Base-by-base conservation (phyloP, 2,888 invertebrate genomes). In the Liodrosophila aerea region DNA sequence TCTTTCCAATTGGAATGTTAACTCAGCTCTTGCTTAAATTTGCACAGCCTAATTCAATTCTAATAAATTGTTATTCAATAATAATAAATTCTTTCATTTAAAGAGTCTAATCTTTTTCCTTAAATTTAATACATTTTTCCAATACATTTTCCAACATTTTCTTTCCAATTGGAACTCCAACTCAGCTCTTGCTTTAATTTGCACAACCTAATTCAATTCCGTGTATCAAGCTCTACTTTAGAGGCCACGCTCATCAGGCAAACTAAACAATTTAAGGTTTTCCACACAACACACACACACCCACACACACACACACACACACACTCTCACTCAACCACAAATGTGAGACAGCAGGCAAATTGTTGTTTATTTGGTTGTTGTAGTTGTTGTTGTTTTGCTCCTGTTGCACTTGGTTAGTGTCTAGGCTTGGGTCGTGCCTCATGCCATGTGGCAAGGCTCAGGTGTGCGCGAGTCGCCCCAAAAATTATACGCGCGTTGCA, bases 401-500 rank as follows among this genome's bases (percentile, higher is more conserved):
- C 64, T 47, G 45, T 34, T 33, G 49, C 34, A 64, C 54, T 39
- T 50, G 59, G 40, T 37, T 47, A 9, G n/a, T 34, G 52, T 30
- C 64, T 63, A 64, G 56, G 33, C 49, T 41, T 47, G 45, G 13
- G 22, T 16, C 41, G 41, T 43, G 60, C 22, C 36, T 45, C 37
- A 37, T 45, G 22, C 22, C 16, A 15, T 9, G n/a, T n/a, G 18
- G 18, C 37, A 7, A 2, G 61, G 66, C 50, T 33, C 64, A 66
- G 69, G 69, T 69, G 69, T 56, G 43, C 59, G 52, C 27, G 33
- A 12, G 22, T 27, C 22, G 29, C 43, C 54, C 50, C 57, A 64
- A 61, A 75, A 76, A 85, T 85, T 83, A 85, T 66, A 66, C 71
- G 82, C 82, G 77, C 75, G 51, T 56, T 85, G 80, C 80, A 80